Conservation (phyloP, 1,140 invertebrate genomes). For the Frieseomelitta varia region DNA sequence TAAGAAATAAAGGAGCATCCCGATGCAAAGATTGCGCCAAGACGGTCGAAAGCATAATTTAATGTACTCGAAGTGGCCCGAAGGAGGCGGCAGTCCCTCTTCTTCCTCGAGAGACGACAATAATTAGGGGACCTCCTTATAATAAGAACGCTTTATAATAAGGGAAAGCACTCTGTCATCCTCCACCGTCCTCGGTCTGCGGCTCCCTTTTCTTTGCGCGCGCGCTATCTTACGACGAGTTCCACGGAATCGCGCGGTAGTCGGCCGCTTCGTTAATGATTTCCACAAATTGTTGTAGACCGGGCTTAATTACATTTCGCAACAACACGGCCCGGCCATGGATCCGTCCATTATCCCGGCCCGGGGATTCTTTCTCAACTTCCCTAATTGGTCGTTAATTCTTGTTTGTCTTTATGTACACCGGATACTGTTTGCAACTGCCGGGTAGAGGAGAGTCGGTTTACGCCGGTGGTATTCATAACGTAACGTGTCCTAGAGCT, state of each 20-base stretch:
- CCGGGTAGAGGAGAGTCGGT: neutral
- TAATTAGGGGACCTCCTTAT: conserved; percentile 60
- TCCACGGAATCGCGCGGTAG: conserved; percentile 26
- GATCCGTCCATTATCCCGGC: conserved; percentile 43
- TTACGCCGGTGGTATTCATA: conserved; percentile 5
- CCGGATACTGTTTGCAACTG: neutral
- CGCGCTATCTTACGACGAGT: neutral
- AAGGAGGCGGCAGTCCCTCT: conserved; percentile 48
- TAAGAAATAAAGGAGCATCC: conserved; percentile 1
- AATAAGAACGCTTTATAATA: conserved; percentile 61
- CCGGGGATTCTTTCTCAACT: conserved; percentile 50
- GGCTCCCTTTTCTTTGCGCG: neutral
- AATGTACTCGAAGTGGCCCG: conserved; percentile 50
- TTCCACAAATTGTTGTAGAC: conserved; percentile 56
- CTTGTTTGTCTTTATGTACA: conserved; percentile 28
- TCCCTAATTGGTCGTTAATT: conserved; percentile 58
- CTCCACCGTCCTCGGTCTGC: neutral
- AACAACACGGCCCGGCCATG: conserved; percentile 33
- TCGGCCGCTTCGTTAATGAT: conserved; percentile 45
- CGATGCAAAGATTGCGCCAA: conserved; percentile 10
- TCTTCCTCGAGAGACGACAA: conserved; percentile 51
- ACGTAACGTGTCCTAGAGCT: conserved; percentile 6
- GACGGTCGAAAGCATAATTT: conserved; percentile 40
- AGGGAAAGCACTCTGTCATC: conserved; percentile 6
- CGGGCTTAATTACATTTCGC: conserved; percentile 53